Evolutionary conservation across 1,140 invertebrate species (phyloP), one percentile per base, ranked within the genome.

Genomic region (Bacillus rossius): DNA sequence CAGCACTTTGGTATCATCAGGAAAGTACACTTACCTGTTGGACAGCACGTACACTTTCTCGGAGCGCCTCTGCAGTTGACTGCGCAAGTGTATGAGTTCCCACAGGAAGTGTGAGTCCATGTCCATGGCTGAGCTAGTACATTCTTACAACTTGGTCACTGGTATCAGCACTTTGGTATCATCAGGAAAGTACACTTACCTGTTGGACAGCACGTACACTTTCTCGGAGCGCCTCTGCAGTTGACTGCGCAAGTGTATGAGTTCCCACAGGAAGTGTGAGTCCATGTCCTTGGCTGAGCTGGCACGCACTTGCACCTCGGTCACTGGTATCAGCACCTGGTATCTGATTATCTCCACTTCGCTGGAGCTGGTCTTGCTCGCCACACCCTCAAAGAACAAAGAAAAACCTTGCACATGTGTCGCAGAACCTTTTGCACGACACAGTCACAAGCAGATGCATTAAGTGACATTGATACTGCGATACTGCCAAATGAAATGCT

Each of bases 291-390:
- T 92, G 43, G 91, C 88, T 1, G 90, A 92, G 19, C 88, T 91
- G 5, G 91, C 89, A 52, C 94, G 81, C 40, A 98, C 95, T 80
- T 98, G 95, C 13, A 98, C 94, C 79, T 98, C 94, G 7, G 92
- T 94, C 14, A 98, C 94, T 2, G 95, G 95, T 67, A 98, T 97
- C 34, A 97, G 75, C 47, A 94, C 92, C 78, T 97, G 94, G 75
- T 96, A 96, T 53, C 94, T 81, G 67, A 96, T 96, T 64, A 97
- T 95, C 80, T 97, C 94, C 50, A 95, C 91, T 73, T 95, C 92
- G 60, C 86, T 91, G 25, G 88, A 85, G 66, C 87, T 89, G 59
- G 85, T 83, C 77, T 91, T 92, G 43, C 86, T 89, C 1, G 89
- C 86, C 14, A 91, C 89, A 47, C 89, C 89, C 90, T 92, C n/a